A percentile compares a stretch with the other conserved stretches of the same genome.
These are phyloP conservation scores for Eleutherodactylus coqui DNA, from an alignment of 2,797 vertebrate genomes.

Conservation along the genomic window DNA sequence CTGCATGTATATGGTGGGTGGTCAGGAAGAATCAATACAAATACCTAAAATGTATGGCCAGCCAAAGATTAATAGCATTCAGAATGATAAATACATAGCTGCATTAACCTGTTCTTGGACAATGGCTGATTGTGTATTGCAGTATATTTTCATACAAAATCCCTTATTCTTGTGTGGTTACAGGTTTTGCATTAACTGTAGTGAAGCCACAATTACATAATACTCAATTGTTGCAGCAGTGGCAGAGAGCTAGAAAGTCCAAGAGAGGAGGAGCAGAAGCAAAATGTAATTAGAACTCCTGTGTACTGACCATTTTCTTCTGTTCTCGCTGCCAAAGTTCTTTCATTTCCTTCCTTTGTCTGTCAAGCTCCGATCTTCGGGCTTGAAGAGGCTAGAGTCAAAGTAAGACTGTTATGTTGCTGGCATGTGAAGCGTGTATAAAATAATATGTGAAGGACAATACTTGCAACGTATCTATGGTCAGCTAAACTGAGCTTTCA, in stretches of 20 bases:
- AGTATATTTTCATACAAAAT: background rate
- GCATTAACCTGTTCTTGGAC: no score
- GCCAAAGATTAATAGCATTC: background rate
- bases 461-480: background rate
- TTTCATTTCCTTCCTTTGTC: slow-evolving; percentile 95
- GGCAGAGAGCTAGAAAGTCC: background rate
- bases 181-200: background rate
- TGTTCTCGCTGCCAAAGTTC: slow-evolving; percentile 97
- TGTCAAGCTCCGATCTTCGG: slow-evolving; percentile 94
- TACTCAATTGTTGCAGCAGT: background rate
- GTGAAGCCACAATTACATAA: background rate
- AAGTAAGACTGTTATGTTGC: slow-evolving; percentile 58
- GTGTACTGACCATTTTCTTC: slow-evolving; percentile 91
- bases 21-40: background rate
- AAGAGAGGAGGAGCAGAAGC: background rate
- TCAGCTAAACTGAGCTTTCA: no score
- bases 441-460: background rate
- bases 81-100: background rate
- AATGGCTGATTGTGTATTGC: background rate
- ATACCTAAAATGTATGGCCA: background rate
- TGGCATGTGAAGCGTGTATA: background rate
- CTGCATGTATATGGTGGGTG: no score
- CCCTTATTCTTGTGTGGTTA: background rate
- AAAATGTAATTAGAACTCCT: background rate
- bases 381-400: slow-evolving; percentile 86